phyloP scores from a whole-genome alignment of 2,797 vertebrate species.

The Darevskia nairensis region DNA sequence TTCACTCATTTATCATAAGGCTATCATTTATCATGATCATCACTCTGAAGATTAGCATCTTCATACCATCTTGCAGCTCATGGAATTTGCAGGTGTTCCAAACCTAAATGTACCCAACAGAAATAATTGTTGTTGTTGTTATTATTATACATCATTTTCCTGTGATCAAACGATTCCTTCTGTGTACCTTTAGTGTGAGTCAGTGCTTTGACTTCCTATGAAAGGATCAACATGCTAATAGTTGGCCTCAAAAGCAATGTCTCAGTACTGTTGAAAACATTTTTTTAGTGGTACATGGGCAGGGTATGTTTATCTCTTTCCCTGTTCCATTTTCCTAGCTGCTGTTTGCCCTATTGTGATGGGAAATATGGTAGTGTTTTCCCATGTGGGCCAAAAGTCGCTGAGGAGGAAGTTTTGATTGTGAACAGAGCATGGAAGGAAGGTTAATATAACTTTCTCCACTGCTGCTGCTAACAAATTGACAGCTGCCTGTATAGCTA shows the following conservation, averaged over 20 bases:
- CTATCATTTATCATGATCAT: constrained; percentile 2
- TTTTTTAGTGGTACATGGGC: background rate
- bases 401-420: background rate
- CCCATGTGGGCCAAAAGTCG: background rate
- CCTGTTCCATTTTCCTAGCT: too few species aligned
- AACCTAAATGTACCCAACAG: background rate
- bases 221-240: background rate
- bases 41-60: constrained; percentile 25
- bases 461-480: background rate
- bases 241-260: background rate
- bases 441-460: background rate
- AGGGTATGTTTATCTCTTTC: background rate
- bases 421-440: background rate
- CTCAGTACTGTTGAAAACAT: background rate
- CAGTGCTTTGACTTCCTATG: constrained; percentile 40
- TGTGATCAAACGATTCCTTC: background rate
- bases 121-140: too few species aligned
- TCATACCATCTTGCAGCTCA: background rate
- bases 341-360: background rate
- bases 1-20: constrained; percentile 6
- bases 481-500: background rate
- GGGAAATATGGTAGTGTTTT: background rate
- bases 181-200: background rate
- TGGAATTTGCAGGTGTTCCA: constrained; percentile 18
- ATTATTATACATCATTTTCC: background rate